Evolutionary conservation across 1,140 invertebrate genomes (phyloP).

Genomic region (Hylaeus anthracinus): DNA sequence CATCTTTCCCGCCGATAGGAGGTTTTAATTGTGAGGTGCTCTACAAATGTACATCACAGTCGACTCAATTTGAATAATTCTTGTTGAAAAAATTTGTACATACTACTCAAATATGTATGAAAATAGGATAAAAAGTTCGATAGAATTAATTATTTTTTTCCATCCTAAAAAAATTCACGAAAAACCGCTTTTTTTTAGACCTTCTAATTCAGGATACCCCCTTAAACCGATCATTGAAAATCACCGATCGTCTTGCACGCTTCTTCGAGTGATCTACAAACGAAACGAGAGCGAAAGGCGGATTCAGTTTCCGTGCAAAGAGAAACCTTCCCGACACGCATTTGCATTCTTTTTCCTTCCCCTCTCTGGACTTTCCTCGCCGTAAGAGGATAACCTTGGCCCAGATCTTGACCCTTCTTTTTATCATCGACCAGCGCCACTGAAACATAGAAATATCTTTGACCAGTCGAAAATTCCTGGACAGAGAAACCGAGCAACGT

Average conservation of each 20-base stretch:
- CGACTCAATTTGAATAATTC: too few relatives aligned
- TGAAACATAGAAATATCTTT: background rate
- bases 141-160: too few relatives aligned
- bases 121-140: too few relatives aligned
- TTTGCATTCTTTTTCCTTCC: constrained; percentile 36
- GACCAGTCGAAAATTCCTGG: background rate
- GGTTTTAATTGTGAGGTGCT: too few relatives aligned
- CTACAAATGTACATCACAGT: too few relatives aligned
- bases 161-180: too few relatives aligned
- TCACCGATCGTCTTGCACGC: background rate
- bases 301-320: constrained; percentile 36
- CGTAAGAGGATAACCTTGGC: constrained; percentile 57
- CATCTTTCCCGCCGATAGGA: too few relatives aligned
- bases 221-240: background rate
- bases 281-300: constrained; percentile 38
- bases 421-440: constrained; percentile 23
- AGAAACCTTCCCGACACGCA: constrained; percentile 25
- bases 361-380: background rate
- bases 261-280: background rate
- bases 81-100: too few relatives aligned
- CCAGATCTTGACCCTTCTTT: constrained; percentile 64
- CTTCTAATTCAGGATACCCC: too few relatives aligned
- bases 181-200: too few relatives aligned
- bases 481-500: background rate
- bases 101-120: too few relatives aligned